These are phyloP conservation scores for Urocyon cinereoargenteus DNA, from an alignment of 2,797 vertebrate genomes.

Conservation along the genomic window DNA sequence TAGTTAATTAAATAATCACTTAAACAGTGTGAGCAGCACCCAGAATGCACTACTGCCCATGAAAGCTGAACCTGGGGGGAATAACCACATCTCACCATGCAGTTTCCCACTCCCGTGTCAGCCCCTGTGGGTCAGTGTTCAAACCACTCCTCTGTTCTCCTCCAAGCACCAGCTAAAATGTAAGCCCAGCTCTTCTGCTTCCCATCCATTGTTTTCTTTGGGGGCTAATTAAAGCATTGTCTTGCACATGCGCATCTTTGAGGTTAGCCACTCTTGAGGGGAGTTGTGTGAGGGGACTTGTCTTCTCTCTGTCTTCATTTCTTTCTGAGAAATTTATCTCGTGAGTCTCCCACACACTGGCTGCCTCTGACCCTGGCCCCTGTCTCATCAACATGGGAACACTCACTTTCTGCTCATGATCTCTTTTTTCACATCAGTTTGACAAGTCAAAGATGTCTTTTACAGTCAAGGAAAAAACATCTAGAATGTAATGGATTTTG, in stretches of 20 bases:
- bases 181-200: background rate
- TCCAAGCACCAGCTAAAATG: background rate
- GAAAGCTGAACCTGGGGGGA: background rate
- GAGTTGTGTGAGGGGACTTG: background rate
- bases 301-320: background rate
- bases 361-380: too few relatives aligned
- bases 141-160: background rate
- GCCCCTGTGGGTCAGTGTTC: background rate
- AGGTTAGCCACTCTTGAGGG: background rate
- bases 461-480: background rate
- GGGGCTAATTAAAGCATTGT: background rate
- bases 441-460: background rate
- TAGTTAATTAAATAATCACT: background rate
- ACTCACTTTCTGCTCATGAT: background rate
- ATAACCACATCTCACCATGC: too few relatives aligned
- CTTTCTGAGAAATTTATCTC: background rate
- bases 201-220: background rate
- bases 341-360: rapidly evolving
- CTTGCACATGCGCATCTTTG: rapidly evolving
- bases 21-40: background rate
- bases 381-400: background rate
- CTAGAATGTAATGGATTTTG: background rate
- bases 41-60: too few relatives aligned
- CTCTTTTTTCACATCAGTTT: background rate
- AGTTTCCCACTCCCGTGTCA: background rate